Base-by-base conservation (phyloP, 2,888 invertebrate genomes). In the Ormyrus pomaceus region DNA sequence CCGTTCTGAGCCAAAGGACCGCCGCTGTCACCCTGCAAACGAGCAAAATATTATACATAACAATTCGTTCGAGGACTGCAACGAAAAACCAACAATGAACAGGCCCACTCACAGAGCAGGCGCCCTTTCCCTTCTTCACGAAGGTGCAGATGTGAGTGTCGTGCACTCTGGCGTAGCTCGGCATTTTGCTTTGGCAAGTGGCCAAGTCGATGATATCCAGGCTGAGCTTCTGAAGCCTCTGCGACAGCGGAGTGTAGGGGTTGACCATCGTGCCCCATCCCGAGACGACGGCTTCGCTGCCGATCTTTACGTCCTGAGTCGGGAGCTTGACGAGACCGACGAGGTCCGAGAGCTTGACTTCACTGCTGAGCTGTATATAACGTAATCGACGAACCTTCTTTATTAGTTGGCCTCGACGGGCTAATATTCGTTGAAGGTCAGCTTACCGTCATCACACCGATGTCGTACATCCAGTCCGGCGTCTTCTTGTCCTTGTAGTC, bases 21-120 rank as follows among this genome's bases (percentile, higher is more conserved):
- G 19, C 83, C 83, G 7, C 81, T 83, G 69, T 83, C 83, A 50
- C 81, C 82, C 83, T 83, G 64, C 46, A 58, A 62, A 19, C 19
- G 19, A 19, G 19, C 1, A 19, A 19, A 19, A 19, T 19, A 19
- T 19, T 19, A 19, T 19, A 19, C n/a, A 19, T 2, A 19, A 19
- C 1, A 19, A 19, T 19, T 1, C 19, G 2, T 19, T 19, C 19
- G 19, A 19, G 19, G 19, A 0, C 19, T 19, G 19, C 19, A 19
- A 19, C 19, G 1, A 19, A 19, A 19, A 19, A 19, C 19, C 19
- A 19, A 19, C 19, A 19, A 19, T 19, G 19, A 2, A 19, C 19
- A 1, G 19, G 19, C 1, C 9, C 11, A 78, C 83, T 73, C 82
- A 84, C 84, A 5, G 61, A 50, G 62, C 84, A 83, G 34, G 80